Evolutionary conservation across 2,888 invertebrate genomes (phyloP).

Genomic region (Eupeodes luniger): DNA sequence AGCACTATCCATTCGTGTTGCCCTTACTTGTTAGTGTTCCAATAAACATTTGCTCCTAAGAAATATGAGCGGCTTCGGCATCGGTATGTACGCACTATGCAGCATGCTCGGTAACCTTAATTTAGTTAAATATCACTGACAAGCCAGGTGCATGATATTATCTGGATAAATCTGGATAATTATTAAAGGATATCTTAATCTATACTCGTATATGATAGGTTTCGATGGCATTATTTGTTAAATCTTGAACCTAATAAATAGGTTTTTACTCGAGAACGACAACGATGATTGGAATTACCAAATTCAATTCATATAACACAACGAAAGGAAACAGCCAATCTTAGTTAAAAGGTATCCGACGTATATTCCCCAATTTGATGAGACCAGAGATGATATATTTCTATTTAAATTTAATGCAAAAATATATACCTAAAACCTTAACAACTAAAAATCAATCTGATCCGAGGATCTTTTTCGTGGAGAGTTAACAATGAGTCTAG

Average conservation of each 20-base stretch:
- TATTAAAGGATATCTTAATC: constrained; percentile 19
- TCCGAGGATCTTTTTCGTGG: no score
- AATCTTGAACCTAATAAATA: constrained; percentile 8
- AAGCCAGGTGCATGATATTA: constrained; percentile 17
- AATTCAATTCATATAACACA: no score
- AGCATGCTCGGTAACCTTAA: neutral
- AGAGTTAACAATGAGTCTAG: no score
- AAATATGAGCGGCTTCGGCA: neutral
- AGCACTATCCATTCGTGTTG: neutral
- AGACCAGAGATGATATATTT: no score
- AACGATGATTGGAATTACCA: neutral
- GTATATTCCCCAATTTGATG: no score
- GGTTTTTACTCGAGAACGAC: neutral
- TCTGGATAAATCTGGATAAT: constrained; percentile 26
- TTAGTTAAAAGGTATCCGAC: no score
- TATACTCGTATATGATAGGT: neutral
- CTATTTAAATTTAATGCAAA: no score
- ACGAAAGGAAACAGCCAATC: no score
- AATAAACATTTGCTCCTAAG: constrained; percentile 19
- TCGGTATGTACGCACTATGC: neutral
- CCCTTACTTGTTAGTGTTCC: neutral
- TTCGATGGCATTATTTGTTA: neutral
- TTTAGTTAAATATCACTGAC: constrained; percentile 20
- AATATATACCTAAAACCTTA: no score
- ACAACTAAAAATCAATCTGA: no score